Base-by-base conservation (phyloP, 2,888 invertebrate genomes). In the Cartodere bifasciata region DNA sequence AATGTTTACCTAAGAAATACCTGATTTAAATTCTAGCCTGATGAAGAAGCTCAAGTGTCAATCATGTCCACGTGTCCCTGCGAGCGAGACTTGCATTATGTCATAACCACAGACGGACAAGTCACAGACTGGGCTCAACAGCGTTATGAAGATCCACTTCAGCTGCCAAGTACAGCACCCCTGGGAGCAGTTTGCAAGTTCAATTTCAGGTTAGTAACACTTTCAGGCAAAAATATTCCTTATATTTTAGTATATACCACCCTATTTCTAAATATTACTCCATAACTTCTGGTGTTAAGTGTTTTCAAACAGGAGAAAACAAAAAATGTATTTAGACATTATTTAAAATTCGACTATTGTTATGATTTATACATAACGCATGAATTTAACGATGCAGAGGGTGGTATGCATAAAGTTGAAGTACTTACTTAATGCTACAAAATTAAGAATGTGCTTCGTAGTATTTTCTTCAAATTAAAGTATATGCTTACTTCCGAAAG, bases 31-130 rank as follows among this genome's bases (percentile, higher is more conserved):
- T 43, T 49, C n/a, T 55, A 75, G 74, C 72, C 73, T 16, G 72
- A 72, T 38, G 68, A 72, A 25, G 64, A 68, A 44, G 74, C 73
- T 2, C 69, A 69, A 38, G 72, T 72, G 1, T 67, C 67, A 29
- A 70, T 75, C 22, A 64, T 75, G 55, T 75, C 75, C 0, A 75
- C 75, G 0, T 75, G 75, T 44, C 72, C 75, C 2, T 75, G 75
- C 42, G 68, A 71, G 6, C 65, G 69, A 34, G 66, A 72, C 30
- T 53, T 74, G 11, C 65, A 74, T 31, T 72, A 73, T 23, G 72
- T 74, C 3, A 72, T 75, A 26, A 74, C 73, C 1, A 75, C 73
- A 23, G 71, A 72, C 13, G 75, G 74, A 0, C 63, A 71, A 14
- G 71, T 74, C 4, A 72, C 74, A 2, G 71, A 72, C 47, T 75